Evolutionary conservation across 2,113 vertebrate genomes (phyloP).

Genomic region (Psilopsiagon aymara): DNA sequence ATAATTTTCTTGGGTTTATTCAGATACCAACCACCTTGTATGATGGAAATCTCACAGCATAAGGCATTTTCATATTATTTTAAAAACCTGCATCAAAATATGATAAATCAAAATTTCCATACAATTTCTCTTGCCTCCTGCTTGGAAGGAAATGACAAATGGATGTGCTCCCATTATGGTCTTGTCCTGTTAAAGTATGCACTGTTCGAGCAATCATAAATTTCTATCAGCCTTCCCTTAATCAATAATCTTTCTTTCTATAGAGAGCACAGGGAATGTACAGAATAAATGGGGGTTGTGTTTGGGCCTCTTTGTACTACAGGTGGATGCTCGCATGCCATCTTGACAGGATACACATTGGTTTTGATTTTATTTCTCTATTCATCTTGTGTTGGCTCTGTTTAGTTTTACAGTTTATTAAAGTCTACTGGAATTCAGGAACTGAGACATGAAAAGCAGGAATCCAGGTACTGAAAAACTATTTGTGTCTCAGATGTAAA

Average conservation of each 20-base stretch:
- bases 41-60: neutral
- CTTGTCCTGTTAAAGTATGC: neutral
- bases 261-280: neutral
- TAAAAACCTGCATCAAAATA: neutral
- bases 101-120: neutral
- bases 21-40: neutral
- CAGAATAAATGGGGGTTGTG: neutral
- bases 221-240: neutral
- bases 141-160: neutral
- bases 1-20: neutral
- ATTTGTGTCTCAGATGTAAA: slow-evolving; percentile 6
- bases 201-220: neutral
- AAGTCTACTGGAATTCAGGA: neutral
- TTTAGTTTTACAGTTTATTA: neutral
- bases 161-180: neutral
- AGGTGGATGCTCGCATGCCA: neutral
- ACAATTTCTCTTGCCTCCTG: neutral
- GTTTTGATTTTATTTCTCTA: neutral
- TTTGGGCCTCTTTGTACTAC: neutral
- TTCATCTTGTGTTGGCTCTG: neutral
- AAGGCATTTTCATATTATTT: neutral
- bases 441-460: neutral
- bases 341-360: neutral
- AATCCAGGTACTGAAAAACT: neutral
- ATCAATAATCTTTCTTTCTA: neutral